These are phyloP conservation scores for Anarsia innoxiella DNA, from an alignment of 2,888 invertebrate genomes.

Conservation along the genomic window DNA sequence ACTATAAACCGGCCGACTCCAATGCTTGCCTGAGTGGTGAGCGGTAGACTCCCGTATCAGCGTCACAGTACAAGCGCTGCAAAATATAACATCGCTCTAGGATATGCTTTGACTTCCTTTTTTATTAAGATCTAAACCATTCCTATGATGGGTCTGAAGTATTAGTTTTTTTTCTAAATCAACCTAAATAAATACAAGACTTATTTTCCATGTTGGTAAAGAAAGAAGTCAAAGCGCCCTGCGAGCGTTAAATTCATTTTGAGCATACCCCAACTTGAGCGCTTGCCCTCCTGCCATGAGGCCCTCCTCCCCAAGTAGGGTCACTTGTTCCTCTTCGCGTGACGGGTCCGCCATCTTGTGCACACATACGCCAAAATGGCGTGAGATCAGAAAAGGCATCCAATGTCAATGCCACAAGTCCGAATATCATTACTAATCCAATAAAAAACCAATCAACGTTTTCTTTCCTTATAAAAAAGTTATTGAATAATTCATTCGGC, in stretches of 20 bases:
- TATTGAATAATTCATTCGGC: no score
- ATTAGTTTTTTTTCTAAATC: no score
- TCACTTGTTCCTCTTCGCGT: slow-evolving; percentile 96
- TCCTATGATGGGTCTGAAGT: no score
- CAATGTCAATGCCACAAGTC: slow-evolving; percentile 79
- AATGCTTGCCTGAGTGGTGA: slow-evolving; percentile 86
- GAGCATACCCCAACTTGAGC: slow-evolving; percentile 96
- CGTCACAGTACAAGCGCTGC: slow-evolving; percentile 84
- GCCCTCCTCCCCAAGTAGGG: slow-evolving; percentile 96
- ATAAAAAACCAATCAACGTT: no score
- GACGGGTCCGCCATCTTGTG: slow-evolving; percentile 98
- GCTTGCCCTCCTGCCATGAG: slow-evolving; percentile 96
- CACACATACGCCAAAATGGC: slow-evolving; percentile 70
- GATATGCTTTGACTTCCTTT: slow-evolving; percentile 63
- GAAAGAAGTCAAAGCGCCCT: slow-evolving; percentile 55
- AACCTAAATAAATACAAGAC: no score
- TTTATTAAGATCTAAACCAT: no score
- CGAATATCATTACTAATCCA: no score
- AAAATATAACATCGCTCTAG: slow-evolving; percentile 77
- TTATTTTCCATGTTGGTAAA: no score
- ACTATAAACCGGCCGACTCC: slow-evolving; percentile 74
- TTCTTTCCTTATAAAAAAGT: no score
- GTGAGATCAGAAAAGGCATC: slow-evolving; percentile 77
- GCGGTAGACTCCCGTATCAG: slow-evolving; percentile 83
- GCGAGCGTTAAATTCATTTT: slow-evolving; percentile 49